Evolutionary conservation across 2,113 vertebrate species (phyloP).

Genomic region (Anser cygnoides): DNA sequence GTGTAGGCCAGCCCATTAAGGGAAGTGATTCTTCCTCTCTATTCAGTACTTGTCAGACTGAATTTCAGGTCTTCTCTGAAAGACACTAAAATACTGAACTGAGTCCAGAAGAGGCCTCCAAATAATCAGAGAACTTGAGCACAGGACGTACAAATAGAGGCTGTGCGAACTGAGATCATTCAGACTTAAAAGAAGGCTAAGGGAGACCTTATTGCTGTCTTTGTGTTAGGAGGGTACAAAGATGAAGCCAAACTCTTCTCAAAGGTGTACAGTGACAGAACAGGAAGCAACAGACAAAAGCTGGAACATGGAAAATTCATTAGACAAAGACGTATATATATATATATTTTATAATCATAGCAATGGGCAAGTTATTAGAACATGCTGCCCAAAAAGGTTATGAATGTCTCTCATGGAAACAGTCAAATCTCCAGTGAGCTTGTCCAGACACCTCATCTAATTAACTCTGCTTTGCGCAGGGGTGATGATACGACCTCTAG

Average conservation of each 20-base stretch:
- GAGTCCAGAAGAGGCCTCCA: neutral
- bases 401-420: neutral
- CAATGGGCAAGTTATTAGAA: neutral
- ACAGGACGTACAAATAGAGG: neutral
- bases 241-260: neutral
- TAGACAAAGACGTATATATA: neutral
- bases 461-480: neutral
- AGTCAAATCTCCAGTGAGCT: neutral
- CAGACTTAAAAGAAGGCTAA: neutral
- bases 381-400: neutral
- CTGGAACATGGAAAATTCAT: neutral
- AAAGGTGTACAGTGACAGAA: neutral
- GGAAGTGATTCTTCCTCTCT: neutral
- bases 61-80: neutral
- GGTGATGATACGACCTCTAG: neutral
- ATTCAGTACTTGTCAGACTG: neutral
- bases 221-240: neutral
- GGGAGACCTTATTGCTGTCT: neutral
- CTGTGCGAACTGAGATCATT: neutral
- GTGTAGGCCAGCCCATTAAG: neutral
- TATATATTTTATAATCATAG: neutral
- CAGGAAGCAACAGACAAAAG: neutral
- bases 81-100: neutral
- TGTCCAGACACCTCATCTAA: neutral
- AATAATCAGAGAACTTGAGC: neutral